Percentiles rank a stretch among this genome's conserved stretches.
Evolutionary conservation across 2,888 invertebrate species (phyloP).

Genomic region (Toxonevra muliebris): DNA sequence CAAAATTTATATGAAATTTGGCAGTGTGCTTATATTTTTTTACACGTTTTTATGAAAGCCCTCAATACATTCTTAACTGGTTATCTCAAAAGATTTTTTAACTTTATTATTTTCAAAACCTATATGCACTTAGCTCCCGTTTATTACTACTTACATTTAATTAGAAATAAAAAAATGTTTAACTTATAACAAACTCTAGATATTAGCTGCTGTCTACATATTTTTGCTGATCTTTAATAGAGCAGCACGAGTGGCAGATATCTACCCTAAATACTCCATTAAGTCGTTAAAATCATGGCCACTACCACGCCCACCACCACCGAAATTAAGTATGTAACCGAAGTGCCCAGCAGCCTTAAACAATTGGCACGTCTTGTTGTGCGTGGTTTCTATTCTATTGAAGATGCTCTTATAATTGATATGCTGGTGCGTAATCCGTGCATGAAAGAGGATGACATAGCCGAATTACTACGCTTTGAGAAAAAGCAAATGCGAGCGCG

Average conservation of each 20-base stretch:
- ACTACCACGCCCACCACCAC: slow-evolving; percentile 64
- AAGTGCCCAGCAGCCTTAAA: slow-evolving; percentile 93
- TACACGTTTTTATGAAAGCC: too few species aligned
- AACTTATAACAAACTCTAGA: neutral
- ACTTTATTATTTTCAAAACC: too few species aligned
- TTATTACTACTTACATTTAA: too few species aligned
- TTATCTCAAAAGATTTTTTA: too few species aligned
- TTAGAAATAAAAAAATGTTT: neutral
- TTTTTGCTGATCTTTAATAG: neutral
- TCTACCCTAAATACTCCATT: neutral
- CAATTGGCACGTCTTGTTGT: slow-evolving; percentile 91
- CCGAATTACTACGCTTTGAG: slow-evolving; percentile 92
- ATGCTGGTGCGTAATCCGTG: slow-evolving; percentile 96
- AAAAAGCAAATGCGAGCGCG: slow-evolving; percentile 90
- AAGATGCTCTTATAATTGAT: slow-evolving; percentile 94
- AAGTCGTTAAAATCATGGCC: neutral
- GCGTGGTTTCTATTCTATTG: slow-evolving; percentile 91
- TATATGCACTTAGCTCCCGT: too few species aligned
- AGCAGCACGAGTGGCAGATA: too few species aligned
- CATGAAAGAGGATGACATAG: slow-evolving; percentile 87
- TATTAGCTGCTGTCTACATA: neutral
- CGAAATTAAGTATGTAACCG: slow-evolving; percentile 83
- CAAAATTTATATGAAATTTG: too few species aligned
- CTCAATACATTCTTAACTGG: too few species aligned
- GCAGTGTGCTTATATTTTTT: too few species aligned